phyloP scores from a whole-genome alignment of 2,888 invertebrate genomes.

The Drosophila niveifrons region DNA sequence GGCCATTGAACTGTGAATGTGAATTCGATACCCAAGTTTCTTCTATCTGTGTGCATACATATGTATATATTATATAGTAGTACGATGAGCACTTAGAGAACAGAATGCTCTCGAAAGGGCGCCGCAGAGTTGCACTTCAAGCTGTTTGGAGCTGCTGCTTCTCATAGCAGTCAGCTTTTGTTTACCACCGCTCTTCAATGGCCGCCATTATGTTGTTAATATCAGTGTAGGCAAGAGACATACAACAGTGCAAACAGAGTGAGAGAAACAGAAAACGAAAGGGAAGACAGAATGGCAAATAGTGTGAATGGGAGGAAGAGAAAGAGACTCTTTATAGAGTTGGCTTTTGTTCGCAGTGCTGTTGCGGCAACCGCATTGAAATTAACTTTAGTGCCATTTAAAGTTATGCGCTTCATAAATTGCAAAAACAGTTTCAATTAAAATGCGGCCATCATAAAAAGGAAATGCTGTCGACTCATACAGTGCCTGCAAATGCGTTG shows the following conservation, averaged over 20 bases:
- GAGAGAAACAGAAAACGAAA: neutral
- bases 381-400: conserved; percentile 80
- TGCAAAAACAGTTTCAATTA: conserved; percentile 80
- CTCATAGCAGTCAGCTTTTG: conserved; percentile 52
- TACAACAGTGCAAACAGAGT: neutral
- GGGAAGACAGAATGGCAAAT: neutral
- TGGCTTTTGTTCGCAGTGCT: conserved; percentile 59
- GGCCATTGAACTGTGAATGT: conserved; percentile 51
- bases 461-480: conserved; percentile 75
- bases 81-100: conserved; percentile 16
- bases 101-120: conserved; percentile 6
- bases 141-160: conserved; percentile 17
- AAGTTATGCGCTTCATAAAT: conserved; percentile 80
- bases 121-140: conserved; percentile 47
- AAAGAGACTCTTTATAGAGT: conserved; percentile 40
- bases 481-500: conserved; percentile 66
- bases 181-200: conserved; percentile 48
- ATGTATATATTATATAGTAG: neutral
- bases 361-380: conserved; percentile 76
- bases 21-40: conserved; percentile 23
- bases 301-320: neutral
- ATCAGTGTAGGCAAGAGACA: conserved; percentile 44
- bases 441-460: conserved; percentile 81
- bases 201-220: conserved; percentile 61
- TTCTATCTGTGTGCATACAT: neutral